Base-by-base conservation (phyloP, 2,797 vertebrate species). In the Tauraco hartlaubi region DNA sequence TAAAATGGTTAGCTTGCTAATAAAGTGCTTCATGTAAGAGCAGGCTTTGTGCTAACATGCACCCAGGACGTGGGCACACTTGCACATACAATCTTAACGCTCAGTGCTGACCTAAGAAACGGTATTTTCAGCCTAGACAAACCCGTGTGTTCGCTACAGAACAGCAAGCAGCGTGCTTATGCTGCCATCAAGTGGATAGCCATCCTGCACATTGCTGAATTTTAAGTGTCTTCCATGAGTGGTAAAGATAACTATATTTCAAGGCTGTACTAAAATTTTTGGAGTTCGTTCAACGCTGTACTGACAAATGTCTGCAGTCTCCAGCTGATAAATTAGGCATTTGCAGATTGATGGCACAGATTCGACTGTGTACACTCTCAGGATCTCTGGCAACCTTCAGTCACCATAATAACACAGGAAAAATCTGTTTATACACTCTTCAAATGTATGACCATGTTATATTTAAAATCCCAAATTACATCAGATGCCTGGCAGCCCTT, bases 181-280 rank as follows among this genome's bases (percentile, higher is more conserved):
- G 85, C 92, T 97, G 95, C 97, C 97, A 83, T 91, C 98, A 78
- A 67, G 97, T 82, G 98, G 97, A 35, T 19, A 46, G 12, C 25
- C 7, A 10, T 9, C 58, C 43, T 12, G 66, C 33, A 59, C 39
- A 9, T 2, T 13, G 11, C 35, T 58, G 41, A 78, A 51, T 26
- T 69, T 52, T 26, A 74, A 71, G 28, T 21, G 13, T 4, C 44
- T 66, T 37, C 21, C 88, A 44, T 33, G 17, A 86, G 19, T 3
- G 1, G 35, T 7, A 41, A 67, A 51, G 28, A 25, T 9, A 68
- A 83, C 37, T 6, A 20, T 18, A 43, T 73, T 68, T 67, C 37
- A 78, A 31, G 55, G 51, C 35, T 59, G 16, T 18, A 29, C 33
- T 66, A 81, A 86, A 49, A 61, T n/a, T 29, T 39, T 10, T 26